These are phyloP conservation scores for Sprattus sprattus DNA, from an alignment of 2,113 vertebrate species.

Conservation along the genomic window DNA sequence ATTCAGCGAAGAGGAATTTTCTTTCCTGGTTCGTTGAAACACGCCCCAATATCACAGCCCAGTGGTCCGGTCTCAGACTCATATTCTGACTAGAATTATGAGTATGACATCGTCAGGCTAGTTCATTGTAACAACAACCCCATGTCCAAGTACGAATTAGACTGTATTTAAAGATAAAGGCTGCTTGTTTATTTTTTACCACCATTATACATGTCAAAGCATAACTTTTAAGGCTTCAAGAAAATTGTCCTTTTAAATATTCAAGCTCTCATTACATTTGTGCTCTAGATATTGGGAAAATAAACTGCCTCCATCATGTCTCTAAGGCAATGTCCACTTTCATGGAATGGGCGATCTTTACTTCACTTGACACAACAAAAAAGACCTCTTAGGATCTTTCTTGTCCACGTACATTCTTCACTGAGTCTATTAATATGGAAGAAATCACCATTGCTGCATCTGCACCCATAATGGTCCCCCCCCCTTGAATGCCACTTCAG, in stretches of 20 bases:
- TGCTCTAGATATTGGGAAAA: neutral
- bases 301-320: neutral
- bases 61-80: no score
- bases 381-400: conserved; percentile 1
- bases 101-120: no score
- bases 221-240: neutral
- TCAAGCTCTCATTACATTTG: neutral
- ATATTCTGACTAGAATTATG: no score
- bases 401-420: neutral
- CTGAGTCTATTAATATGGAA: neutral
- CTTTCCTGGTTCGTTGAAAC: no score
- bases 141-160: neutral
- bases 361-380: neutral
- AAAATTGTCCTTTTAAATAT: neutral
- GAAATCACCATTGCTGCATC: neutral
- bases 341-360: neutral
- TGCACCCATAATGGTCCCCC: neutral
- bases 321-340: neutral
- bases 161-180: neutral
- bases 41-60: no score
- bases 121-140: no score
- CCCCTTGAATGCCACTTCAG: neutral
- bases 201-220: neutral
- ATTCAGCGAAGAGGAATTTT: no score
- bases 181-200: neutral